Conservation (phyloP, 2,888 invertebrate genomes). For the Neoascia interrupta region DNA sequence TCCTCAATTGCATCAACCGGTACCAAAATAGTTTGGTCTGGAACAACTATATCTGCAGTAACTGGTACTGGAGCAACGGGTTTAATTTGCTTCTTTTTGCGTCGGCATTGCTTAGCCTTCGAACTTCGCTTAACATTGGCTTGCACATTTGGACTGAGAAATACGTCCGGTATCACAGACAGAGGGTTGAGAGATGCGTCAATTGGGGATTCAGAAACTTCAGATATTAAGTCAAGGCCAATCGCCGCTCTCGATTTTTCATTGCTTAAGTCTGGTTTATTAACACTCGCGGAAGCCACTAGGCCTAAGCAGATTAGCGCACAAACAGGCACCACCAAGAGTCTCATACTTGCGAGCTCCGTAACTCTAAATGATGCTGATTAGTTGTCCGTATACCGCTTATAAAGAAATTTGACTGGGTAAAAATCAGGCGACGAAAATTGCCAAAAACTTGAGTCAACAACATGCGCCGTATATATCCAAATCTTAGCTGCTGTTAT, state of each 20-base stretch:
- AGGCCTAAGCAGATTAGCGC: conserved; percentile 37
- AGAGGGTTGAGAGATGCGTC: background rate
- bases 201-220: background rate
- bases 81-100: conserved; percentile 4
- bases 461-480: conserved; percentile 17
- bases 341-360: conserved; percentile 49
- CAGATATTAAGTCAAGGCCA: background rate
- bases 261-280: conserved; percentile 1
- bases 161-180: background rate
- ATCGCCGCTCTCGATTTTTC: too few species aligned
- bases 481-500: conserved; percentile 7
- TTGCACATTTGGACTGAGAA: background rate
- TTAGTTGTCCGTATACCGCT: conserved; percentile 3
- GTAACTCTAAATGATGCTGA: conserved; percentile 38
- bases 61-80: background rate
- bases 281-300: conserved; percentile 41
- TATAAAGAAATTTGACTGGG: conserved; percentile 27
- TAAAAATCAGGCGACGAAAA: conserved; percentile 6
- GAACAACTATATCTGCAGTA: background rate
- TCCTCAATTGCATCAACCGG: background rate
- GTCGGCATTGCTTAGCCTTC: conserved; percentile 23
- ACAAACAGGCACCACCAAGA: conserved; percentile 51
- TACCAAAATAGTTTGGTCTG: background rate
- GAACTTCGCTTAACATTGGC: background rate
- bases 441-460: conserved; percentile 46